phyloP scores from a whole-genome alignment of 64 coral and sea anemone species.

The Actinia tenebrosa region DNA sequence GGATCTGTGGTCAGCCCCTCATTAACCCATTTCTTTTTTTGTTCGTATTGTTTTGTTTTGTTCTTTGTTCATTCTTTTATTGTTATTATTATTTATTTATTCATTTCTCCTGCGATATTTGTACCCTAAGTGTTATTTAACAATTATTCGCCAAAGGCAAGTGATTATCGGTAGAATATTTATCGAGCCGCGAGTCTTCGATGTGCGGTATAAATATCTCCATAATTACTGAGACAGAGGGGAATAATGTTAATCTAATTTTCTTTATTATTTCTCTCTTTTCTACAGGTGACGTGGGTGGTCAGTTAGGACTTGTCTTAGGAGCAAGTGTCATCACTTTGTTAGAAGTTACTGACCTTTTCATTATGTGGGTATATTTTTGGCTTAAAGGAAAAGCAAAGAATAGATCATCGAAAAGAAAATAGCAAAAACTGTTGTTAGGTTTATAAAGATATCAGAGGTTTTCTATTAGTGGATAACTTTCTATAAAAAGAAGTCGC shows the following conservation, averaged over 20 bases:
- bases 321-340: conserved; percentile 59
- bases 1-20: too few relatives aligned
- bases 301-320: conserved; percentile 48
- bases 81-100: too few relatives aligned
- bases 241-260: not conserved
- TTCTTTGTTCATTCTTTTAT: too few relatives aligned
- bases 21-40: too few relatives aligned
- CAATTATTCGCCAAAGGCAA: too few relatives aligned
- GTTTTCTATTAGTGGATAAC: not conserved
- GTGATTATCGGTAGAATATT: too few relatives aligned
- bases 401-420: not conserved
- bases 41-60: too few relatives aligned
- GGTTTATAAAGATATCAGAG: not conserved
- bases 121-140: too few relatives aligned
- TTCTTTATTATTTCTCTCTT: not conserved
- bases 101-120: too few relatives aligned
- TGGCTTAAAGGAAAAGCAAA: conserved; percentile 32
- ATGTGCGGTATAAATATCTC: too few relatives aligned
- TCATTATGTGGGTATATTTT: conserved; percentile 26
- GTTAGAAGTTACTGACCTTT: conserved; percentile 37
- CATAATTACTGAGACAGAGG: too few relatives aligned
- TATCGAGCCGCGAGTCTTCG: too few relatives aligned
- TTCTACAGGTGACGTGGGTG: conserved; percentile 49
- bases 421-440: not conserved
- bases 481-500: not conserved